A percentile compares a stretch with the other conserved stretches of the same genome.
Conservation (phyloP, 2,797 vertebrate species). For the Mormyrus proboscirostris region DNA sequence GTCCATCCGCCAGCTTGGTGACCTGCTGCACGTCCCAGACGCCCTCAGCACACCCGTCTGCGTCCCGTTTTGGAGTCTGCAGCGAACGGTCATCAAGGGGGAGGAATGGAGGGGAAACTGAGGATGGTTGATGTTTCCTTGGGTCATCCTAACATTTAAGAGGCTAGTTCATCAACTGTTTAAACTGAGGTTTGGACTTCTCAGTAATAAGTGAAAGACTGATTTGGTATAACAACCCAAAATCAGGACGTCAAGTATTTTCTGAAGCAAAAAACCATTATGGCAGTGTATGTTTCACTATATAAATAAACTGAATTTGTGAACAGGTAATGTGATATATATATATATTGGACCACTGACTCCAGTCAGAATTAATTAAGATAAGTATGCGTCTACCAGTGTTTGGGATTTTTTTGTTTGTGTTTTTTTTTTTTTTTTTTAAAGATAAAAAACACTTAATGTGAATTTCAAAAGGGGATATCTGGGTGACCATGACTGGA, state of each 20-base stretch:
- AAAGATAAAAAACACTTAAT: background rate
- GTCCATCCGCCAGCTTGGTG: constrained; percentile 56
- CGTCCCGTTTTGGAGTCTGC: constrained; percentile 47
- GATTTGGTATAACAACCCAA: background rate
- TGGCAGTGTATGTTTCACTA: background rate
- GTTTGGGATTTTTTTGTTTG: background rate
- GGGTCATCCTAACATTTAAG: background rate
- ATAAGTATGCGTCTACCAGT: background rate
- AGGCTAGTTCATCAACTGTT: too few relatives aligned
- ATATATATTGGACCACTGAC: background rate
- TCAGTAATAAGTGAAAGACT: background rate
- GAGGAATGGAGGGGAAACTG: constrained; percentile 47
- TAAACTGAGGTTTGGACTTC: background rate
- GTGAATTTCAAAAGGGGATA: background rate
- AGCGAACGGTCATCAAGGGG: constrained; percentile 46
- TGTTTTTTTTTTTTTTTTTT: background rate
- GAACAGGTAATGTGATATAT: background rate
- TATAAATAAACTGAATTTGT: constrained; percentile 1
- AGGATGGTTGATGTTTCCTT: background rate
- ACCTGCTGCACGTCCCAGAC: constrained; percentile 47
- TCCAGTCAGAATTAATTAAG: background rate
- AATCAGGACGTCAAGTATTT: background rate
- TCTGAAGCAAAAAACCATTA: background rate
- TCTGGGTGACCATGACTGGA: background rate
- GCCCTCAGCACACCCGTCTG: constrained; percentile 37